Percentiles rank a stretch among this genome's conserved stretches.
phyloP scores from a whole-genome alignment of 2,888 invertebrate genomes.

The Phyllotreta cruciferae region DNA sequence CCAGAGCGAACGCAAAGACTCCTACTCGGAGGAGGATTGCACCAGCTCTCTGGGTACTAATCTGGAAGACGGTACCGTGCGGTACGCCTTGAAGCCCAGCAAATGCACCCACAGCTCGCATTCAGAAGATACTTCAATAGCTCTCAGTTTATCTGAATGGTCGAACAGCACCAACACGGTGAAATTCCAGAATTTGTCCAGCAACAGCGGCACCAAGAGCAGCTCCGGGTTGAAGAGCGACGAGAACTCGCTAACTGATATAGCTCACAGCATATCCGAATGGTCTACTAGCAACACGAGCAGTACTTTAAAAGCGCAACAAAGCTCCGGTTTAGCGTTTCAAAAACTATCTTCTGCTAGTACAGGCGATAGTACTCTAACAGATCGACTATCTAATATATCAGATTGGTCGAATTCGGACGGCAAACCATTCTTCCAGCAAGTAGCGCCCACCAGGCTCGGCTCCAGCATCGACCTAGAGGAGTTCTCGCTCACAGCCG shows the following conservation, averaged over 20 bases:
- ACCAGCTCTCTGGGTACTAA: conserved; percentile 80
- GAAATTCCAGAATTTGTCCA: conserved; percentile 78
- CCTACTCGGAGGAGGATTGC: conserved; percentile 72
- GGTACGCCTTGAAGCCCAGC: conserved; percentile 78
- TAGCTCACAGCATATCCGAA: conserved; percentile 81
- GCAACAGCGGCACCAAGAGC: conserved; percentile 66
- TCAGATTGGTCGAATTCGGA: conserved; percentile 81
- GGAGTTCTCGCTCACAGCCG: conserved; percentile 49
- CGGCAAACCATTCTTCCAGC: conserved; percentile 67
- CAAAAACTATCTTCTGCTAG: conserved; percentile 58
- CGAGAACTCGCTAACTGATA: conserved; percentile 75
- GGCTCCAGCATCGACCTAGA: conserved; percentile 56
- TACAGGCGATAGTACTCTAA: conserved; percentile 61
- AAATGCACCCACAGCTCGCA: conserved; percentile 85
- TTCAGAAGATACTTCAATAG: conserved; percentile 87
- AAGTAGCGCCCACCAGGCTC: conserved; percentile 48
- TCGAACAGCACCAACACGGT: conserved; percentile 88
- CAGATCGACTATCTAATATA: conserved; percentile 76
- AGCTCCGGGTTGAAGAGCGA: conserved; percentile 76
- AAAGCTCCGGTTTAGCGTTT: conserved; percentile 53
- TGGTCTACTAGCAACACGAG: conserved; percentile 82
- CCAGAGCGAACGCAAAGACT: conserved; percentile 56
- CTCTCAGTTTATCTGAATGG: conserved; percentile 86
- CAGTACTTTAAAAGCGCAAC: conserved; percentile 70
- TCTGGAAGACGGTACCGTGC: conserved; percentile 78